Base-by-base conservation (phyloP, 2,888 invertebrate species). In the Pardosa pseudoannulata region DNA sequence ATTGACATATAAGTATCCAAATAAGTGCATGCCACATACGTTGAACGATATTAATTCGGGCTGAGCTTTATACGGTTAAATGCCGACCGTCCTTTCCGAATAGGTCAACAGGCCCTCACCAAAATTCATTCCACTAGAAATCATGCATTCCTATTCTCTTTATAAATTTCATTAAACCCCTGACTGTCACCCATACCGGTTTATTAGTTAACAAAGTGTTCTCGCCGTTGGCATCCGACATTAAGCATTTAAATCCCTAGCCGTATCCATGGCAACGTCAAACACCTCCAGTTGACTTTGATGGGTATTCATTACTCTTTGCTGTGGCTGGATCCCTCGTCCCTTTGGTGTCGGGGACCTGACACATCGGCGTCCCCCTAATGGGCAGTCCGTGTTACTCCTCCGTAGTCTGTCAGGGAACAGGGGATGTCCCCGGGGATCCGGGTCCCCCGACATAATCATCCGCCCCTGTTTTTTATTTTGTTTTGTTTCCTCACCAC, bases 161-260 rank as follows among this genome's bases (percentile, higher is more conserved):
- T 39, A 82, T 82, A 75, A 82, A 82, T 62, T 75, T 83, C 76
- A 83, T 72, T 83, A 76, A 76, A 71, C 39, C 67, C 65, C 50
- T 31, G n/a, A 32, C 82, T 75, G 81, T 82, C 82, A 83, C 6
- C 56, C 6, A 67, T 31, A 5, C 67, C 19, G 32, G 32, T 67
- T 36, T 67, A 67, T 67, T 32, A 31, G 67, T 32, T 67, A 67
- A 67, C 67, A 67, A 67, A 67, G 32, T 32, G 67, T 67, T 19
- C 67, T 23, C 23, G 3, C 56, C 56, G 56, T 56, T 56, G 67
- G 32, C 67, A 72, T 71, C 65, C 71, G 39, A 62, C 83, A 73
- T 82, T 76, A 82, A 82, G 75, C 68, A 85, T 85, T 85, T 72
- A 85, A 85, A 85, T 85, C 83, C 71, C 56, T 56, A 19, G 23